These are phyloP conservation scores for Melanostigma gelatinosum DNA, from an alignment of 2,113 vertebrate species.

Conservation along the genomic window DNA sequence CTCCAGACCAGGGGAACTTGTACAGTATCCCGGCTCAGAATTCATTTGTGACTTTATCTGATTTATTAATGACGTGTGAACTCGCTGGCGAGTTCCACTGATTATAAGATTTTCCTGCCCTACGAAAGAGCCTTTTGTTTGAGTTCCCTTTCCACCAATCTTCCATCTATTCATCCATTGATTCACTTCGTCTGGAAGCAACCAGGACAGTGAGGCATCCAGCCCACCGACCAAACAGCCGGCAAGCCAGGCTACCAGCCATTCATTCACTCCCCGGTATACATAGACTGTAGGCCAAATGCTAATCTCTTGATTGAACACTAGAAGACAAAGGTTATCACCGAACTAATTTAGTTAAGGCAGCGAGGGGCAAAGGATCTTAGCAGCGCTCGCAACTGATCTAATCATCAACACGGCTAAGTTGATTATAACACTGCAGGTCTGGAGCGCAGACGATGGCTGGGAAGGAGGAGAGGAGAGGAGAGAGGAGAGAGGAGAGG, in stretches of 20 bases:
- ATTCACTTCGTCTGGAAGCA: slow-evolving; percentile 18
- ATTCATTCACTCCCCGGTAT: slow-evolving; percentile 41
- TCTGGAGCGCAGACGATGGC: slow-evolving; percentile 48
- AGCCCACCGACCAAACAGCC: slow-evolving; percentile 15
- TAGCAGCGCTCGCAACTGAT: slow-evolving; percentile 64
- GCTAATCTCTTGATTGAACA: slow-evolving; percentile 75
- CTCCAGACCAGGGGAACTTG: not conserved
- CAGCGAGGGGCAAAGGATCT: slow-evolving; percentile 69
- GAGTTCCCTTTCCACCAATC: slow-evolving; percentile 3
- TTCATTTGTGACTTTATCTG: not conserved
- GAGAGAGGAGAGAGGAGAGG: slow-evolving; percentile 21
- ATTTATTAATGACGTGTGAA: not conserved
- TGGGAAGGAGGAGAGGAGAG: slow-evolving; percentile 29
- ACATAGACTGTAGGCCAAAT: slow-evolving; percentile 69
- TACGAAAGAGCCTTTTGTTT: slow-evolving; percentile 7
- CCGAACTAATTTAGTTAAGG: slow-evolving; percentile 73
- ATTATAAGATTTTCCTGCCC: not conserved
- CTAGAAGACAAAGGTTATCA: slow-evolving; percentile 78
- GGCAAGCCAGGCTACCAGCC: slow-evolving; percentile 14
- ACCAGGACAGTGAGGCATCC: not conserved
- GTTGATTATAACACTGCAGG: slow-evolving; percentile 72
- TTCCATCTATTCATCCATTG: slow-evolving; percentile 6
- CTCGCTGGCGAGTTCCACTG: not conserved
- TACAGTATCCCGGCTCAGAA: not conserved
- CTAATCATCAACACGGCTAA: slow-evolving; percentile 78